Conservation (phyloP, 2,888 invertebrate species). For the Leucania comma region DNA sequence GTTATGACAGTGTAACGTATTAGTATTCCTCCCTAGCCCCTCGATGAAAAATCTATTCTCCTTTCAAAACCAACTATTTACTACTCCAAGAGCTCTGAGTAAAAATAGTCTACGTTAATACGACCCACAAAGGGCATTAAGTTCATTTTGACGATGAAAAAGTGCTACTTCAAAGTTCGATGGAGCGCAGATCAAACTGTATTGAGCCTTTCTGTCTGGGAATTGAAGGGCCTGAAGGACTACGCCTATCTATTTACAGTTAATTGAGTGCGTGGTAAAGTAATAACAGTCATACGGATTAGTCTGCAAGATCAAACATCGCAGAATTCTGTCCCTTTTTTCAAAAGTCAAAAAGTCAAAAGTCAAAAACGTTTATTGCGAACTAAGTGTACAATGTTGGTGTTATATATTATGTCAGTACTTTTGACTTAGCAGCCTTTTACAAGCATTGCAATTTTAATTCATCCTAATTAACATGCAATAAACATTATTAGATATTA, state of each 20-base stretch:
- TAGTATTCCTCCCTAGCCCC: constrained; percentile 56
- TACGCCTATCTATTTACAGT: neutral
- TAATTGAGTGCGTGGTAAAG: neutral
- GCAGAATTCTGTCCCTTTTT: neutral
- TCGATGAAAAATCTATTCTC: constrained; percentile 58
- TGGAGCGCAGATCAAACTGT: constrained; percentile 6
- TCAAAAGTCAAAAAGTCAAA: no score
- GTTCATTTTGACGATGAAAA: neutral
- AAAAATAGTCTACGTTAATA: constrained; percentile 11
- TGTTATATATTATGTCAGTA: no score
- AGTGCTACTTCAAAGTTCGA: constrained; percentile 10
- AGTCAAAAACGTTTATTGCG: no score
- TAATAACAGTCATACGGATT: neutral
- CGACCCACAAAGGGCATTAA: constrained; percentile 24
- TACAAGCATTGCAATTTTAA: no score
- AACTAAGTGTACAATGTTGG: no score
- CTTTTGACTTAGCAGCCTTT: no score
- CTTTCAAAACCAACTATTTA: constrained; percentile 38
- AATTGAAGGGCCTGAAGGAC: neutral
- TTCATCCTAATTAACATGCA: no score
- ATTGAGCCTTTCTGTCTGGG: neutral
- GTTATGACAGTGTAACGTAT: constrained; percentile 61
- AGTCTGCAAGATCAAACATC: neutral
- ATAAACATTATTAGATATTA: no score
- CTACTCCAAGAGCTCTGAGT: constrained; percentile 19